Evolutionary conservation across 1,140 invertebrate species (phyloP).

Genomic region (Drosophila sturtevanti): DNA sequence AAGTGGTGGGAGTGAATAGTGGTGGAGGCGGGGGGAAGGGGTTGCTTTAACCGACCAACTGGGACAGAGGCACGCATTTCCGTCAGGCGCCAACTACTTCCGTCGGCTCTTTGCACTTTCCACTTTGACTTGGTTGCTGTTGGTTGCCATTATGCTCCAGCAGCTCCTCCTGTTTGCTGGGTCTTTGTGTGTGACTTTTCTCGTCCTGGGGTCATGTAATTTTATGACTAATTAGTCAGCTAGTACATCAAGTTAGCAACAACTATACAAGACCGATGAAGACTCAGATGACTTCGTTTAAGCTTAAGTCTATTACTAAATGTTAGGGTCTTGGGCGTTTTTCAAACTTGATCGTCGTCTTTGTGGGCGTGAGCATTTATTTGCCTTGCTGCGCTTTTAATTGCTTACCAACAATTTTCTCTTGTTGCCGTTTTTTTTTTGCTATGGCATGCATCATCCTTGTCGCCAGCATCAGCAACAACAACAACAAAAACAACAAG

Average conservation of each 20-base stretch:
- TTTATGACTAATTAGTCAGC: constrained; percentile 79
- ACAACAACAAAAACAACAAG: neutral
- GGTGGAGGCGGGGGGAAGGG: neutral
- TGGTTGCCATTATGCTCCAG: constrained; percentile 16
- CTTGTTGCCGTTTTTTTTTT: constrained; percentile 29
- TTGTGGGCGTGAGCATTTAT: constrained; percentile 64
- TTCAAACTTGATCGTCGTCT: constrained; percentile 40
- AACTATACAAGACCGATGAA: constrained; percentile 5
- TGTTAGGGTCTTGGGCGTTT: constrained; percentile 29
- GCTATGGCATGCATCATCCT: constrained; percentile 59
- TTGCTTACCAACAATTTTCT: constrained; percentile 65
- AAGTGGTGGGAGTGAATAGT: too few relatives aligned
- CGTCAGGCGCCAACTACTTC: constrained; percentile 70
- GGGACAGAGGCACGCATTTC: constrained; percentile 67
- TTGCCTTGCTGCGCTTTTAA: constrained; percentile 76
- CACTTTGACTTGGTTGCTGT: constrained; percentile 70
- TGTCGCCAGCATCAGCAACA: constrained; percentile 22
- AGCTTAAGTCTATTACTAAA: constrained; percentile 53
- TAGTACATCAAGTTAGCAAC: constrained; percentile 65
- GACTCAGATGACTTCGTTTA: constrained; percentile 52
- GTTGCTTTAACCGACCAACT: constrained; percentile 12
- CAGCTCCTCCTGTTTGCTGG: constrained; percentile 44
- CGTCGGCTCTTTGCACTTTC: constrained; percentile 65
- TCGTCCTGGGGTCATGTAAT: constrained; percentile 61
- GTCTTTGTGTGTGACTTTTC: constrained; percentile 52